Base-by-base conservation (phyloP, 2,797 vertebrate genomes). In the Galagoides demidoff region DNA sequence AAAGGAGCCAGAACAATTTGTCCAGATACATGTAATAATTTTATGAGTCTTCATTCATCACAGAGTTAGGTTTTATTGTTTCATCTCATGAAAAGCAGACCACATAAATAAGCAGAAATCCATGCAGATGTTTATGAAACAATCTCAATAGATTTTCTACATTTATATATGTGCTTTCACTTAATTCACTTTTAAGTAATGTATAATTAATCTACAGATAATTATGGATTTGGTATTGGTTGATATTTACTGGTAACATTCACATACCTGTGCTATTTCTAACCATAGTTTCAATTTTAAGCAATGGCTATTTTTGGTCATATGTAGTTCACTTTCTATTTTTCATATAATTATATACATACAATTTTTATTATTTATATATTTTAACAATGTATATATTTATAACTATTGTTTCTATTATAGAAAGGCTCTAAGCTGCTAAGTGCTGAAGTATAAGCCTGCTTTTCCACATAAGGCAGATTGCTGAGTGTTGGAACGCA, bases 111-210 rank as follows among this genome's bases (percentile, higher is more conserved):
- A 73, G 17, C 27, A 74, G 59, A 96, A 74, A 61, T 59, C 27
- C 59, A 88, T n/a, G n/a, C 37, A 92, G 34, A 92, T 74, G 7
- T 79, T 84, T 89, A 19, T 79, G 4, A 94, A 89, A 73, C 5
- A 39, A 59, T 88, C 57, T 79, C 73, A 64, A 84, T 59, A 84
- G 57, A 73, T 63, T 73, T 91, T 79, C 29, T 34, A 11, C 39
- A 34, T 96, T 89, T 92, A 89, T 64, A 52, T 83, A 77, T 34
- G 59, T 85, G 22, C 57, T 79, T 94, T 94, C n/a, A 85, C 17
- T 71, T 96, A 87, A 70, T 45, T 63, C 4, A 90, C 10, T 63
- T 73, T 87, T 45, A 77, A 85, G 77, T 71, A 90, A 70, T 34
- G 55, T 43, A 68, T 66, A 66, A 23, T 61, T 34, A 76, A 45